Conservation (phyloP, 2,797 vertebrate genomes). For the Propithecus perrieri region DNA sequence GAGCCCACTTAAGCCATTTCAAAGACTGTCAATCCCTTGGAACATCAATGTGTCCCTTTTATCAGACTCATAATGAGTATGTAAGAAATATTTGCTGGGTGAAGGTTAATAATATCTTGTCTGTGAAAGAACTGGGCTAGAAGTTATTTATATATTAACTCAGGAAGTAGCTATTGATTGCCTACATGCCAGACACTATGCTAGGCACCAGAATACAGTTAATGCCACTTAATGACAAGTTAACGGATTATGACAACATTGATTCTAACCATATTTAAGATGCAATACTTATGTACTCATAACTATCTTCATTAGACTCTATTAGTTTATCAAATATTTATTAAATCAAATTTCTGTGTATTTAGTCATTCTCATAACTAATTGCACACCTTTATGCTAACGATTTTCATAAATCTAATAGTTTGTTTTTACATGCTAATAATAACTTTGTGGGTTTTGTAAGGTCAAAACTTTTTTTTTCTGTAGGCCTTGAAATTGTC, state of each 20-base stretch:
- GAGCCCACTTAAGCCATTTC: background rate
- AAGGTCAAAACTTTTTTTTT: constrained; percentile 6
- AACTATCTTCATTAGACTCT: background rate
- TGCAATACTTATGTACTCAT: background rate
- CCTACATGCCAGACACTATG: background rate
- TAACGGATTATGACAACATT: background rate
- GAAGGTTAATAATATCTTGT: background rate
- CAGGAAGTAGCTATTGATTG: background rate
- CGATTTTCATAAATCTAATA: background rate
- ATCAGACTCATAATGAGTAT: background rate
- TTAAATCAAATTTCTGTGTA: background rate
- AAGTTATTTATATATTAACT: background rate
- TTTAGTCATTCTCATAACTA: background rate
- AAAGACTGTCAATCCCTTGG: background rate
- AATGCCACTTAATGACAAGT: background rate
- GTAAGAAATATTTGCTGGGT: background rate
- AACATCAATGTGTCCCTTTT: background rate
- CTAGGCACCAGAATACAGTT: background rate
- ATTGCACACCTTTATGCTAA: background rate
- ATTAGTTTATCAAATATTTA: background rate
- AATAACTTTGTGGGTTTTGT: background rate
- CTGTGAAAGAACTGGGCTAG: background rate
- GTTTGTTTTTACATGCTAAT: background rate
- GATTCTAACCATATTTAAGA: background rate
- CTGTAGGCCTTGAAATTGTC: background rate